A percentile compares a stretch with the other conserved stretches of the same genome.
phyloP scores from a whole-genome alignment of 2,888 invertebrate species.

The Dasypolia templi region DNA sequence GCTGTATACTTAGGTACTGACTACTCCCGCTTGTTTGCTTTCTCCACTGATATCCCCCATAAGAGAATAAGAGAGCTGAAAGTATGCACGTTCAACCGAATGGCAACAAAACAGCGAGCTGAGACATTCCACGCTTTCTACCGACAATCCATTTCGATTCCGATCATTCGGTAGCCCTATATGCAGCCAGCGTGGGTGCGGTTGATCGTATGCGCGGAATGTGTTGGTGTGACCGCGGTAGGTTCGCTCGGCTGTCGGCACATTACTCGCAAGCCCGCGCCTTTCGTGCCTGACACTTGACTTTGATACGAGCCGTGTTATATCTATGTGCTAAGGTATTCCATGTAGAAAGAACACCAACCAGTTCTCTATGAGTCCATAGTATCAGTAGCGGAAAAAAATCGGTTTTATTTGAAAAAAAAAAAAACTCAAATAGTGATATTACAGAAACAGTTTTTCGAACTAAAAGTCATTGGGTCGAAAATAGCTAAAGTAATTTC shows the following conservation, averaged over 20 bases:
- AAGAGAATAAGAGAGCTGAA: conserved; percentile 26
- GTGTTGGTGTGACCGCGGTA: conserved; percentile 63
- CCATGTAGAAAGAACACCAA: neutral
- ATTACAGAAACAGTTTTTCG: conserved; percentile 8
- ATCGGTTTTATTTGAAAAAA: no score
- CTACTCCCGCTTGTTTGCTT: conserved; percentile 7
- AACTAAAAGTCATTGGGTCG: neutral
- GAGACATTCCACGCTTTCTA: conserved; percentile 53
- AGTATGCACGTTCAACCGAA: conserved; percentile 30
- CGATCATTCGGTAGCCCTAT: conserved; percentile 57
- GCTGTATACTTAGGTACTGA: no score
- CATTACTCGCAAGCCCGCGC: conserved; percentile 69
- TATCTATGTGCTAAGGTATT: conserved; percentile 14
- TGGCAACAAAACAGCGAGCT: conserved; percentile 13
- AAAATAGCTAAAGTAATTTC: neutral
- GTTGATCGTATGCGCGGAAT: conserved; percentile 75
- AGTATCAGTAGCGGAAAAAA: no score
- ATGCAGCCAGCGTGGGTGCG: conserved; percentile 68
- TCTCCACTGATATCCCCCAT: conserved; percentile 10
- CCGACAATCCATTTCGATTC: conserved; percentile 49
- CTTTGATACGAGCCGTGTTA: conserved; percentile 56
- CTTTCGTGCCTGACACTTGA: conserved; percentile 66
- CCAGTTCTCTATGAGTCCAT: neutral
- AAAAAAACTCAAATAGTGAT: no score
- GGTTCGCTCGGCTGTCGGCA: conserved; percentile 68